These are phyloP conservation scores for Lacerta agilis DNA, from an alignment of 2,797 vertebrate species.

Conservation along the genomic window DNA sequence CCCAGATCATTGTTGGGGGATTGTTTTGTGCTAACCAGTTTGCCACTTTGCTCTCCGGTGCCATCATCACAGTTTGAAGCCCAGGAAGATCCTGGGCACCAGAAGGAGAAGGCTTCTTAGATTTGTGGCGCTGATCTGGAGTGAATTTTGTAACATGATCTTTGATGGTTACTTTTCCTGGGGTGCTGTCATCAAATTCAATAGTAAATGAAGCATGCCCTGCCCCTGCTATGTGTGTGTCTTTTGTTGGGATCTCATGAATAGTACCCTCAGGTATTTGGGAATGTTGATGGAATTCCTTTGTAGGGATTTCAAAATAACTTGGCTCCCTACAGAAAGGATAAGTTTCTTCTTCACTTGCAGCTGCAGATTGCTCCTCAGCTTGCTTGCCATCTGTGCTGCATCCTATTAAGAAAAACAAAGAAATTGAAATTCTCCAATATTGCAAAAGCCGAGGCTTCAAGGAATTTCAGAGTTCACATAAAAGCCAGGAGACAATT, in stretches of 20 bases:
- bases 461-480: conserved; percentile 47
- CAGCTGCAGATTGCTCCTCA: conserved; percentile 81
- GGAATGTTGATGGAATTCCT: conserved; percentile 85
- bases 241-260: conserved; percentile 96
- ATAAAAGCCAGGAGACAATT: conserved; percentile 58
- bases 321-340: conserved; percentile 86
- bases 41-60: conserved; percentile 95
- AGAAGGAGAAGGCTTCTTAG: conserved; percentile 85
- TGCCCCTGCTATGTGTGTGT: conserved; percentile 85
- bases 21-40: conserved; percentile 99
- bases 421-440: conserved; percentile 73
- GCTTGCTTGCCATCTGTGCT: conserved; percentile 86
- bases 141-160: conserved; percentile 94
- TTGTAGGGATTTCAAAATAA: conserved; percentile 96
- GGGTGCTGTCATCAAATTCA: conserved; percentile 95
- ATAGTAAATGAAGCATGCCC: conserved; percentile 98
- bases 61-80: conserved; percentile 96
- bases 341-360: conserved; percentile 86
- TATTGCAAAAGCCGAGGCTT: conserved; percentile 65
- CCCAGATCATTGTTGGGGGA: conserved; percentile 90
- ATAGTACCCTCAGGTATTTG: conserved; percentile 86
- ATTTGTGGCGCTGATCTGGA: conserved; percentile 87
- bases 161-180: conserved; percentile 97
- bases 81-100: conserved; percentile 88
- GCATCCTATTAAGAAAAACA: conserved; percentile 80